Evolutionary conservation across 2,113 vertebrate genomes (phyloP), one percentile per base, ranked within the genome.

Genomic region (Sitta europaea): DNA sequence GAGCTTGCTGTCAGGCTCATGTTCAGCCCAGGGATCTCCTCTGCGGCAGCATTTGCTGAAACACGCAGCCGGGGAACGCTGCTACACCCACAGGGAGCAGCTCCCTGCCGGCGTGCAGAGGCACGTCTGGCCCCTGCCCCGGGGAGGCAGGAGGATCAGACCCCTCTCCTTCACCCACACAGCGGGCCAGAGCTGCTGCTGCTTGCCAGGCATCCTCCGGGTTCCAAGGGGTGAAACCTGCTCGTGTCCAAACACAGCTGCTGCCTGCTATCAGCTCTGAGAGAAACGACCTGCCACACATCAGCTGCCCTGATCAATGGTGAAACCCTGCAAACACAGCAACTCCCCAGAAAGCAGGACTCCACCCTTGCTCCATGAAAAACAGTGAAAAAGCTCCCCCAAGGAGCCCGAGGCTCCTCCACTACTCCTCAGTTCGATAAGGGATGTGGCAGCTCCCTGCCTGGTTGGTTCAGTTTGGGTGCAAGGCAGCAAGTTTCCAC

Each of bases 21-120:
- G 53, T 27, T 29, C n/a, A 90, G 40, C 28, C 55, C 24, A 0
- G 1, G 77, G 29, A 59, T 31, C 66, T 65, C n/a, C 78, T 77
- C 11, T 29, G 36, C 0, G 2, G 82, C 74, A 68, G 66, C 47
- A 5, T 28, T 54, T 80, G 19, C 50, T 0, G 0, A 10, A 78
- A 67, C 33, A 9, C 0, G 4, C 20, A 20, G 51, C 1, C 1
- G 1, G 18, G 0, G 11, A 83, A 10, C 1, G 12, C 67, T 35
- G 85, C 77, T 58, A 8, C 59, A 4, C 47, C 62, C 61, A 87
- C 21, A 14, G 57, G 43, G 33, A 82, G 70, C 71, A 72, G 93
- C 90, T 87, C 79, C 63, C 12, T 1, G 2, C 23, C 12, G 5
- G 67, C 79, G 0, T 88, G 92, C 71, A 73, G 47, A 36, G 79